These are phyloP conservation scores for Fabriciana adippe DNA, from an alignment of 2,888 invertebrate genomes.

Conservation along the genomic window DNA sequence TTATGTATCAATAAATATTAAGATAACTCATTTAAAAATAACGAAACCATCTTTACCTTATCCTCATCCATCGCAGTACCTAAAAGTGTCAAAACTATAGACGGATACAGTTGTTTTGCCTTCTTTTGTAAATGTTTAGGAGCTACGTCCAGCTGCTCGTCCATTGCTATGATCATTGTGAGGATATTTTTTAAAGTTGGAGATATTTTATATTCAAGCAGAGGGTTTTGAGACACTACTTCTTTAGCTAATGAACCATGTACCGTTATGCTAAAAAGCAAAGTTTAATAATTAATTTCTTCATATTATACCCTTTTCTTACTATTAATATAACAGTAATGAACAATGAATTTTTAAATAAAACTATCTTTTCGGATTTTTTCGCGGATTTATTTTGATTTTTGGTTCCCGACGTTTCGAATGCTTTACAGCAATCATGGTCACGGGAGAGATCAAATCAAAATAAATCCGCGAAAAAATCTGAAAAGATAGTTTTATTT, in stretches of 20 bases:
- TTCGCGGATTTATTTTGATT: too few species aligned
- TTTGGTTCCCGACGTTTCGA: too few species aligned
- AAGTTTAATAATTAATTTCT: neutral
- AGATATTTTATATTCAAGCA: conserved; percentile 67
- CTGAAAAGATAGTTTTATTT: too few species aligned
- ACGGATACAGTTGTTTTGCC: conserved; percentile 56
- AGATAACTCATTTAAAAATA: neutral
- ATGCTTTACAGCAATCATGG: too few species aligned
- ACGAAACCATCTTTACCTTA: conserved; percentile 58
- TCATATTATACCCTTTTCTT: neutral
- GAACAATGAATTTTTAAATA: too few species aligned
- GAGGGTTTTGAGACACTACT: conserved; percentile 68
- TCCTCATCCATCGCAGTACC: conserved; percentile 63
- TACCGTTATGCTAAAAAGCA: conserved; percentile 64
- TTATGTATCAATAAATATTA: too few species aligned
- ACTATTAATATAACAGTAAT: neutral
- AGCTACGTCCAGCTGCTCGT: conserved; percentile 55
- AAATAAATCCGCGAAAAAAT: too few species aligned
- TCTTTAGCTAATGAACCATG: conserved; percentile 75
- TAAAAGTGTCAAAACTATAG: conserved; percentile 56
- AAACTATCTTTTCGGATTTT: too few species aligned
- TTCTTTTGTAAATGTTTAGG: conserved; percentile 47
- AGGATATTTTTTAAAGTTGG: conserved; percentile 61
- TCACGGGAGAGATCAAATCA: too few species aligned
- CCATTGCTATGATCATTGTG: conserved; percentile 58